Evolutionary conservation across 2,888 invertebrate species (phyloP).

Genomic region (Acleris holmiana): DNA sequence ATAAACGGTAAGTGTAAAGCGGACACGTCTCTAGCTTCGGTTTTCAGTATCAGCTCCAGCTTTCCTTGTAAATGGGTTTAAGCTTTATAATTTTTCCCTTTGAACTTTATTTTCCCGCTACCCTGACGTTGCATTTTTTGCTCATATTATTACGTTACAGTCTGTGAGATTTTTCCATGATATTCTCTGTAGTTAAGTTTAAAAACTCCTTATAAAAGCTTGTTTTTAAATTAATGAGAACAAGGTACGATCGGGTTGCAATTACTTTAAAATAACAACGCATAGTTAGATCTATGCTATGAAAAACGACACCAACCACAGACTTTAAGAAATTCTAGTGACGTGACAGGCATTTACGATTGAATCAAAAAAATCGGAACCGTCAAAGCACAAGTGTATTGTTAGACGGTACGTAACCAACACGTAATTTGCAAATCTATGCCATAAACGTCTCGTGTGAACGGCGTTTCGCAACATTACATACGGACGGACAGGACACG

Average conservation of each 20-base stretch:
- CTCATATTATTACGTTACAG: background rate
- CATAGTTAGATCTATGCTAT: background rate
- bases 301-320: conserved; percentile 8
- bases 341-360: conserved; percentile 22
- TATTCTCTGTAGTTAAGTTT: conserved; percentile 5
- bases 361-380: conserved; percentile 27
- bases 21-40: conserved; percentile 67
- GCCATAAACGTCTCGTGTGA: conserved; percentile 37
- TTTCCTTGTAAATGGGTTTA: conserved; percentile 20
- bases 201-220: background rate
- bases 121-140: conserved; percentile 24
- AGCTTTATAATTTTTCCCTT: conserved; percentile 17
- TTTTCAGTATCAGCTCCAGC: conserved; percentile 31
- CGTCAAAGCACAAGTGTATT: conserved; percentile 14
- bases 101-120: conserved; percentile 15
- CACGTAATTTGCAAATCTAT: conserved; percentile 38
- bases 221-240: conserved; percentile 6
- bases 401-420: conserved; percentile 20
- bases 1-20: conserved; percentile 59
- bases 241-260: background rate
- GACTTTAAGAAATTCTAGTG: conserved; percentile 8
- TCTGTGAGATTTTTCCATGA: background rate
- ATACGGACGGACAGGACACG: conserved; percentile 31
- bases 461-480: conserved; percentile 33
- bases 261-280: background rate